Percentiles rank a stretch among this genome's conserved stretches.
These are phyloP conservation scores for Chloropsis cyanopogon DNA, from an alignment of 2,113 vertebrate genomes.

Conservation along the genomic window DNA sequence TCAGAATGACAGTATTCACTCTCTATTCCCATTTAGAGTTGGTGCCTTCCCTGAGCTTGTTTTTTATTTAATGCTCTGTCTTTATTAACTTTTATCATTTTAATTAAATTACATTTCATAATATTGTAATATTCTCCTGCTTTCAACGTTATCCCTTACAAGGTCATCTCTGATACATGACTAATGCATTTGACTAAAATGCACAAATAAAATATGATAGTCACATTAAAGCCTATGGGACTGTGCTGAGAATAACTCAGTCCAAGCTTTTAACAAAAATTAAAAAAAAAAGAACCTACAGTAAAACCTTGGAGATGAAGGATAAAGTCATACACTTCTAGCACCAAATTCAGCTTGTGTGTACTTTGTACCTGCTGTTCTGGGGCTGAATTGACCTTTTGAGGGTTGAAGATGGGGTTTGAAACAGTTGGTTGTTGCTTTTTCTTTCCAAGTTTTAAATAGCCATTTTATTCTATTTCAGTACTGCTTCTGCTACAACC, in stretches of 20 bases:
- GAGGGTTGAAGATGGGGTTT: background rate
- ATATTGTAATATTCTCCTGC: background rate
- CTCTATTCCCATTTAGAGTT: background rate
- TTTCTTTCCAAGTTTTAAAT: conserved; percentile 6
- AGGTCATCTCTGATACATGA: conserved; percentile 31
- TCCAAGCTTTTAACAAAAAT: background rate
- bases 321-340: conserved; percentile 23
- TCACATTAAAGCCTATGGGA: conserved; percentile 34
- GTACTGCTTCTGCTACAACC: background rate
- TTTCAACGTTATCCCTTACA: conserved; percentile 2
- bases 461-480: background rate
- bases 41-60: background rate
- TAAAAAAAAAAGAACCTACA: background rate
- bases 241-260: conserved; percentile 23
- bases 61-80: conserved; percentile 23
- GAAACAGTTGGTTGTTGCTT: background rate
- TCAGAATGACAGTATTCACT: background rate
- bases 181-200: conserved; percentile 23
- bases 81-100: conserved; percentile 41
- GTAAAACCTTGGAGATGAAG: conserved; percentile 36
- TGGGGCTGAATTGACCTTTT: conserved; percentile 17
- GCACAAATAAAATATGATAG: conserved; percentile 36
- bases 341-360: conserved; percentile 1
- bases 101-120: conserved; percentile 45
- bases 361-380: conserved; percentile 17